A percentile compares a stretch with the other conserved stretches of the same genome.
Evolutionary conservation across 2,797 vertebrate species (phyloP).

Genomic region (Cossypha heuglini): DNA sequence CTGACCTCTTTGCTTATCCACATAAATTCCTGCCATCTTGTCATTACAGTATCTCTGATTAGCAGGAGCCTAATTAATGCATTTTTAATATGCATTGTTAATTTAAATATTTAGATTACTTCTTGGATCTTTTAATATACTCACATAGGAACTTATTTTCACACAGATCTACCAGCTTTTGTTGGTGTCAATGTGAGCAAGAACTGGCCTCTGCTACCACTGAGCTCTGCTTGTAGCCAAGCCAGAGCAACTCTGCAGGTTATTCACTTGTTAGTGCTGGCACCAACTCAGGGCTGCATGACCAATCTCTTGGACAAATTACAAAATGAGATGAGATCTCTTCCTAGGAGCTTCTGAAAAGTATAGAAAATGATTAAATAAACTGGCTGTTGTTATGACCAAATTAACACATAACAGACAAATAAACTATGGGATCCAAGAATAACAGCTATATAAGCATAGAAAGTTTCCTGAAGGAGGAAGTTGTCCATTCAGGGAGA

Average conservation of each 20-base stretch:
- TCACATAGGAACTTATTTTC: neutral
- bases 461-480: neutral
- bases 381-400: neutral
- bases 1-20: neutral
- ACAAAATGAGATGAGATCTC: neutral
- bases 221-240: neutral
- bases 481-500: neutral
- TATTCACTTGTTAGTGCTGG: neutral
- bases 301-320: neutral
- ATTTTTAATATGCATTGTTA: neutral
- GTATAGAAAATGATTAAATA: neutral
- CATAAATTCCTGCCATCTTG: neutral
- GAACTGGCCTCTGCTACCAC: neutral
- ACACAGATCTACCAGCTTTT: neutral
- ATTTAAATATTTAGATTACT: neutral
- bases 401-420: neutral
- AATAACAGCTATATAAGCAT: accelerated
- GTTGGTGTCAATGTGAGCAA: neutral
- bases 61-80: neutral
- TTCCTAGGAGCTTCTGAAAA: neutral
- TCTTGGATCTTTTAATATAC: neutral
- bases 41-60: neutral
- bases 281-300: neutral
- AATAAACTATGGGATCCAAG: neutral
- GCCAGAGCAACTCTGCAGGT: neutral